phyloP scores from a whole-genome alignment of 2,113 vertebrate genomes.

The Corythoichthys intestinalis region DNA sequence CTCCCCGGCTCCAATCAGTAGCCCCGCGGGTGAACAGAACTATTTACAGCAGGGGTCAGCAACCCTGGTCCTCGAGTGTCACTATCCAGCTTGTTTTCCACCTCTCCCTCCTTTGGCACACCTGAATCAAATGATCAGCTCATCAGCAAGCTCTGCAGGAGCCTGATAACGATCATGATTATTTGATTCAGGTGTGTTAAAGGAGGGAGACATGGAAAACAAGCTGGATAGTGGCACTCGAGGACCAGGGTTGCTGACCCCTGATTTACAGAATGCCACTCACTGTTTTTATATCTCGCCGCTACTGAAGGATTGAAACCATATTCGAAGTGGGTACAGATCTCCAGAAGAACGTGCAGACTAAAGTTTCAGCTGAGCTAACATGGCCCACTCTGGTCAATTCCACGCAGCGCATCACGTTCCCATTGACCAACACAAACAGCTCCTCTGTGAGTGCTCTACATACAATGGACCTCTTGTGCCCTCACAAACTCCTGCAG shows the following conservation, averaged over 20 bases:
- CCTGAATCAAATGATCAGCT: too few species aligned
- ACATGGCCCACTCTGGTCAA: slow-evolving; percentile 89
- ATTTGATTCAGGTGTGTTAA: too few species aligned
- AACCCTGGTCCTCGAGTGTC: too few species aligned
- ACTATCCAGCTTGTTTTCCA: too few species aligned
- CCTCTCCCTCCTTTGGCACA: too few species aligned
- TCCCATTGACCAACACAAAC: slow-evolving; percentile 93
- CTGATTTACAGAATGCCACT: slow-evolving; percentile 10
- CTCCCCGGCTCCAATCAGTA: background rate
- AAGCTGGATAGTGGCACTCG: too few species aligned
- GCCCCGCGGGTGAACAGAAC: background rate
- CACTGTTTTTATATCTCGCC: background rate
- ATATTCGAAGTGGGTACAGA: slow-evolving; percentile 96
- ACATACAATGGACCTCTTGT: slow-evolving; percentile 17
- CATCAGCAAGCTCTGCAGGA: too few species aligned
- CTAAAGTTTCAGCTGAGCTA: slow-evolving; percentile 85
- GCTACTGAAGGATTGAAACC: slow-evolving; percentile 74
- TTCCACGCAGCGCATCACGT: slow-evolving; percentile 78
- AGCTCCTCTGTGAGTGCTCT: slow-evolving; percentile 89
- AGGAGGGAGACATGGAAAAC: too few species aligned
- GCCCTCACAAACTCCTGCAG: background rate
- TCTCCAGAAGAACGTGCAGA: slow-evolving; percentile 88
- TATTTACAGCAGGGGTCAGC: slow-evolving; percentile 1
- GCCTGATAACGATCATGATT: too few species aligned
- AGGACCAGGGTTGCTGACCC: too few species aligned